Percentiles rank a stretch among this genome's conserved stretches.
Conservation (phyloP, 2,888 invertebrate species). For the Philaethria dido region DNA sequence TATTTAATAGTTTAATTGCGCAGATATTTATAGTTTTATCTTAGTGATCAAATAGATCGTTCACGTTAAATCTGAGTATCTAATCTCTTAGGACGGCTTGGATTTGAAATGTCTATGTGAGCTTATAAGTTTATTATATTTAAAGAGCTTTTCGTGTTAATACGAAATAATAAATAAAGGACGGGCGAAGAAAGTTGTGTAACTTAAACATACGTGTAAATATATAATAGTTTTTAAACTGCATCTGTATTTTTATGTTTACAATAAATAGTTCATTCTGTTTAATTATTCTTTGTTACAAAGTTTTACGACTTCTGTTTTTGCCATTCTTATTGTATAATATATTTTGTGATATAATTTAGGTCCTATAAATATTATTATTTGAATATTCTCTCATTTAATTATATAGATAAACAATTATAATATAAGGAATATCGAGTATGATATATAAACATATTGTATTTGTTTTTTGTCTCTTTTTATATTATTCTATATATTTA, state of each 20-base stretch:
- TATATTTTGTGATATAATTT: no score
- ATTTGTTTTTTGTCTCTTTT: no score
- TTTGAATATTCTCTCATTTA: no score
- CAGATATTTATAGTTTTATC: conserved; percentile 26
- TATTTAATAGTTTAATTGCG: conserved; percentile 57
- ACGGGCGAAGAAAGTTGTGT: neutral
- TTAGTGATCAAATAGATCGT: conserved; percentile 52
- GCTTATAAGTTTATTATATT: conserved; percentile 41
- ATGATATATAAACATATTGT: no score
- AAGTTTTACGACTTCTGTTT: no score
- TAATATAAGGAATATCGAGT: no score
- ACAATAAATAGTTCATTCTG: neutral
- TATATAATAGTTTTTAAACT: neutral
- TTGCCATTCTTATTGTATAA: no score
- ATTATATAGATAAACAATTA: no score
- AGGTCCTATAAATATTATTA: no score
- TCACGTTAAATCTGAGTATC: conserved; percentile 73
- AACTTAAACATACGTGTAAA: neutral
- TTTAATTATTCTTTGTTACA: no score
- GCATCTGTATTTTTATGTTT: neutral
- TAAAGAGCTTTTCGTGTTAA: conserved; percentile 29
- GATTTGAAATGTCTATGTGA: conserved; percentile 69
- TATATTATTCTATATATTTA: no score
- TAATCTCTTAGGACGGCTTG: conserved; percentile 71
- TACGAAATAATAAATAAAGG: conserved; percentile 4